Evolutionary conservation across 2,888 invertebrate genomes (phyloP), one percentile per base, ranked within the genome.

Genomic region (Eristalis arbustorum): DNA sequence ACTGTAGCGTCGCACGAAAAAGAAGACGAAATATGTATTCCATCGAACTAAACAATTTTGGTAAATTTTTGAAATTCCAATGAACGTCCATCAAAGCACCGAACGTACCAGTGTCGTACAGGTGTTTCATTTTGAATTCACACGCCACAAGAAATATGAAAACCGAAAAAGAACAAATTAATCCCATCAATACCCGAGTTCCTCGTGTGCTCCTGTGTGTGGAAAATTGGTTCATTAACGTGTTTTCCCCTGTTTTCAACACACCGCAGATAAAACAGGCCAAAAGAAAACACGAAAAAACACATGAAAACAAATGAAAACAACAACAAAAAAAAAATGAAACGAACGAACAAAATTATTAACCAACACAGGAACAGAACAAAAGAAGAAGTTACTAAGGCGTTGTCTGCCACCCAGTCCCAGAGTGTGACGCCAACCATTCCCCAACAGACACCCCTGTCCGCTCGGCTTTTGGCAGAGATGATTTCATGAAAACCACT

Each of bases 401-500:
- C 84, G 84, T 84, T 79, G 84, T 80, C 84, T 84, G 62, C 84
- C 79, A 75, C 79, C 74, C 75, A 71, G 68, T 49, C 34, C 49
- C 49, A 78, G 66, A 72, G 72, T 34, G 72, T 72, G 72, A 72
- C 68, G 68, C 64, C 64, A 57, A 74, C 40, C 74, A 64, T 79
- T 66, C 69, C 69, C 42, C 25, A 25, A 4, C 42, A 14, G 18
- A 22, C 31, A 4, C 59, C 31, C 34, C 69, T 61, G 10, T 10
- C 31, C 31, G 31, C 31, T 10, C 62, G 67, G 13, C 37, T 37
- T 37, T 49, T 78, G 37, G 83, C 59, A 71, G 66, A 84, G 84
- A 84, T 84, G 84, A 84, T 84, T 84, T 84, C 84, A 84, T 84
- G 74, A 75, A 84, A 79, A 79, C 84, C 79, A 84, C 84, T 84